Base-by-base conservation (phyloP, 2,888 invertebrate genomes). In the Xanthorhoe designata region DNA sequence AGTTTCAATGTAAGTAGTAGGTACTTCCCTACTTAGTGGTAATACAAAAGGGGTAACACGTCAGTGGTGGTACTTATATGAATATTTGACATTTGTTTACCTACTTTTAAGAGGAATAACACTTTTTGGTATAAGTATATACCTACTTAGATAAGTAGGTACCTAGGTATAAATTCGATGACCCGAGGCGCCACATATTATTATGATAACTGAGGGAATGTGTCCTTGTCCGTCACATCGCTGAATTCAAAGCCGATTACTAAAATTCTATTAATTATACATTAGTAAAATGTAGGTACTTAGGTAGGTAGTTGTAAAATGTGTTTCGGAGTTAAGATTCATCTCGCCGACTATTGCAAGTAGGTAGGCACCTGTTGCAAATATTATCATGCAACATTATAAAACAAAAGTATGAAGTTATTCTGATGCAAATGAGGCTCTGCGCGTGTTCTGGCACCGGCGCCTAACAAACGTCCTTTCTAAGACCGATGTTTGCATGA, bases 381-480 rank as follows among this genome's bases (percentile, higher is more conserved):
- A 42, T 32, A 32, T 32, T 32, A 32, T 42, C 13, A 42, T 42
- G 10, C 13, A 13, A 9, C 42, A 64, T 60, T 64, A 60, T 52
- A 49, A 57, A 49, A 75, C 72, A 73, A 68, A 74, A 71, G 70
- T 67, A 70, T 71, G 32, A 17, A 64, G 64, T 77, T 76, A 84
- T 87, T 88, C 78, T 81, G 80, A 88, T 88, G 87, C 82, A 86
- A 84, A 88, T 85, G 71, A 71, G 68, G 42, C 50, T 52, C 50
- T 64, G 70, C 73, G 74, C 77, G 70, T 77, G 81, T 77, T 72
- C 79, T 77, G 76, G 76, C 76, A 74, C 61, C 70, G 75, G 70
- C 79, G 70, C 55, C 71, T 64, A 51, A 63, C 69, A 69, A 69
- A 70, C 74, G 79, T 75, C 81, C 81, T 80, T 77, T 74, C 59